These are phyloP conservation scores for Acanthochromis polyacanthus DNA, from an alignment of 2,113 vertebrate species.

Conservation along the genomic window DNA sequence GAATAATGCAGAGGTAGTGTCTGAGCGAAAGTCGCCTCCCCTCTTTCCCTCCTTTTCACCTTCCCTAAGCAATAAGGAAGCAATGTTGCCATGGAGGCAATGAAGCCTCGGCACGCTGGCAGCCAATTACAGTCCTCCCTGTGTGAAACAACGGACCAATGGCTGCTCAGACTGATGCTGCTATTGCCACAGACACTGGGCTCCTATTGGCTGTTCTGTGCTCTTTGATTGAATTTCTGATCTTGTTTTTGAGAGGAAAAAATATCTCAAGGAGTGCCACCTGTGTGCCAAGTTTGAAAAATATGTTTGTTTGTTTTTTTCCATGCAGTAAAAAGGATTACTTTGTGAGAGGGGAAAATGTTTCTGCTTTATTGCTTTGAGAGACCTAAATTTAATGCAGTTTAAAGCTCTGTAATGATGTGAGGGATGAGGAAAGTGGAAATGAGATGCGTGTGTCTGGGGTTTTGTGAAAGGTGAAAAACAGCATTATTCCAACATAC, in stretches of 20 bases:
- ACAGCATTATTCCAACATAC: background rate
- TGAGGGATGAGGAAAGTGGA: background rate
- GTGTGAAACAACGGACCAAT: constrained; percentile 68
- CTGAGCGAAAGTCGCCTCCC: constrained; percentile 79
- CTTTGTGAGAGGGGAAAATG: constrained; percentile 3
- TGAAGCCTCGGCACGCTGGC: constrained; percentile 68
- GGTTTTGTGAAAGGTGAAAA: constrained; percentile 17
- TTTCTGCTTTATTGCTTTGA: constrained; percentile 28
- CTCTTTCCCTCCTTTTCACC: constrained; percentile 75
- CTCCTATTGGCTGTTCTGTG: constrained; percentile 71
- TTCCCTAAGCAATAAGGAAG: constrained; percentile 81
- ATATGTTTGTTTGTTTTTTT: constrained; percentile 37
- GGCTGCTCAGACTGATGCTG: constrained; percentile 56
- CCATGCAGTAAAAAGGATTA: constrained; percentile 25
- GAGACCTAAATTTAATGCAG: background rate
- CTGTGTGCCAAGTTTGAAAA: constrained; percentile 69
- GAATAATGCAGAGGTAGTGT: constrained; percentile 82
- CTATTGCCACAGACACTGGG: constrained; percentile 72
- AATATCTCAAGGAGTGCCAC: constrained; percentile 76
- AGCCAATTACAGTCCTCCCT: constrained; percentile 69
- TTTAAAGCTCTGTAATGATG: constrained; percentile 4
- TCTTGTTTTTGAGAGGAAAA: constrained; percentile 74
- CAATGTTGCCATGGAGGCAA: constrained; percentile 84
- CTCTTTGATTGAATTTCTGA: constrained; percentile 82
- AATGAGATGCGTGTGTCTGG: background rate